phyloP scores from a whole-genome alignment of 1,140 invertebrate genomes.

The Scaptodrosophila lebanonensis region DNA sequence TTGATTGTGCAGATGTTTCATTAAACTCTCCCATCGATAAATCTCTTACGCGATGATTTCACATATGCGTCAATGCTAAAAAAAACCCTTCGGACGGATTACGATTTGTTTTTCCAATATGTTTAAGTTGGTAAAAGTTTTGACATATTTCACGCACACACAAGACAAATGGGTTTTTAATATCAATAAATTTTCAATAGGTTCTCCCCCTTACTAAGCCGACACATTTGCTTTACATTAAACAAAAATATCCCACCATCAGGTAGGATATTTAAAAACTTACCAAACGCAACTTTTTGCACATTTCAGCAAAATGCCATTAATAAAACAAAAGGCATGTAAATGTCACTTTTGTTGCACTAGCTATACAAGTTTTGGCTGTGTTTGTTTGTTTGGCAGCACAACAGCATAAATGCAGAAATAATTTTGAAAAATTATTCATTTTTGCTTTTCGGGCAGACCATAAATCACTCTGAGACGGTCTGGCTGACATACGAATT shows the following conservation, averaged over 20 bases:
- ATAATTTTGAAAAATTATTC: slow-evolving; percentile 35
- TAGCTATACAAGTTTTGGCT: slow-evolving; percentile 19
- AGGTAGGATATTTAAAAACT: not conserved
- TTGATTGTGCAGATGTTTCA: slow-evolving; percentile 42
- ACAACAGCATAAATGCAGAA: slow-evolving; percentile 27
- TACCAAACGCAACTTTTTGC: no score
- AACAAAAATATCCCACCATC: not conserved
- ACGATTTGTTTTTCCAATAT: slow-evolving; percentile 55
- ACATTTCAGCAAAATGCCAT: no score
- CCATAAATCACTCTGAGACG: slow-evolving; percentile 48
- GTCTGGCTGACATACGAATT: no score
- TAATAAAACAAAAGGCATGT: slow-evolving; percentile 2
- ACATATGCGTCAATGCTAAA: slow-evolving; percentile 37
- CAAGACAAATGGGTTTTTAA: slow-evolving; percentile 59
- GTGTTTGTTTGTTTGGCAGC: slow-evolving; percentile 24
- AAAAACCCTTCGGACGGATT: slow-evolving; percentile 32
- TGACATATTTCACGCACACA: slow-evolving; percentile 46
- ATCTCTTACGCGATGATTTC: slow-evolving; percentile 47
- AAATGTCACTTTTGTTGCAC: slow-evolving; percentile 5
- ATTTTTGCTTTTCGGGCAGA: slow-evolving; percentile 20
- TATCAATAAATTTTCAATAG: slow-evolving; percentile 49
- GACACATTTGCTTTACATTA: slow-evolving; percentile 14
- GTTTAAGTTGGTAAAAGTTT: slow-evolving; percentile 47
- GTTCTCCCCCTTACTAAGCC: no score
- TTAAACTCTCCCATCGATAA: slow-evolving; percentile 42